phyloP scores from a whole-genome alignment of 2,113 vertebrate species.

The Tachysurus fulvidraco region DNA sequence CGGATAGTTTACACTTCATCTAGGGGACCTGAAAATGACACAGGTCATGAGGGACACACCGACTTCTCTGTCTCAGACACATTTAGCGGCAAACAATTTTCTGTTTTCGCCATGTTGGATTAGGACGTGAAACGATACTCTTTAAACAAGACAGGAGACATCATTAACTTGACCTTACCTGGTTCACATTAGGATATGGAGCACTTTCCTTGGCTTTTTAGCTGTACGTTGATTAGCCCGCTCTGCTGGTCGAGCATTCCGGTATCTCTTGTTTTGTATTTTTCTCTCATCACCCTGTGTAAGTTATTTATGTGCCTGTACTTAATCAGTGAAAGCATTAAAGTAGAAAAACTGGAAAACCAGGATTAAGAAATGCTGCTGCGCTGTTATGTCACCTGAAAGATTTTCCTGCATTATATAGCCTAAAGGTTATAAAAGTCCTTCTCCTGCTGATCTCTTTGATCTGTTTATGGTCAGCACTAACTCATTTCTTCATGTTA shows the following conservation, averaged over 20 bases:
- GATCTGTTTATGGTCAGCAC: neutral
- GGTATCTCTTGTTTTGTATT: neutral
- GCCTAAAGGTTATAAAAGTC: neutral
- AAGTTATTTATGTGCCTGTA: neutral
- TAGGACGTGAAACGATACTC: neutral
- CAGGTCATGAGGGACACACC: neutral
- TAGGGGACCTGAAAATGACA: conserved; percentile 33
- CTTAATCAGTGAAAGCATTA: no score
- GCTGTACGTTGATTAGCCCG: neutral
- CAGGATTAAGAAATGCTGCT: neutral
- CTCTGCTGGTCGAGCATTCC: neutral
- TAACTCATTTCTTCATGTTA: neutral
- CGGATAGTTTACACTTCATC: neutral
- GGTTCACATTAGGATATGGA: no score
- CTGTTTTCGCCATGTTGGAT: neutral
- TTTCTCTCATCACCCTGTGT: neutral
- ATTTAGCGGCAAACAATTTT: neutral
- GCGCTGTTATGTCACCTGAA: neutral
- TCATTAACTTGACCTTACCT: neutral
- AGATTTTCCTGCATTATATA: neutral
- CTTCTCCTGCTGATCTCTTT: neutral
- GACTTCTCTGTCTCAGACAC: neutral
- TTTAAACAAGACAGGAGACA: neutral
- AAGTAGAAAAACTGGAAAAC: neutral
- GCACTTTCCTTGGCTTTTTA: neutral